Evolutionary conservation across 2,888 invertebrate species (phyloP).

Genomic region (Drosophila setosimentum): DNA sequence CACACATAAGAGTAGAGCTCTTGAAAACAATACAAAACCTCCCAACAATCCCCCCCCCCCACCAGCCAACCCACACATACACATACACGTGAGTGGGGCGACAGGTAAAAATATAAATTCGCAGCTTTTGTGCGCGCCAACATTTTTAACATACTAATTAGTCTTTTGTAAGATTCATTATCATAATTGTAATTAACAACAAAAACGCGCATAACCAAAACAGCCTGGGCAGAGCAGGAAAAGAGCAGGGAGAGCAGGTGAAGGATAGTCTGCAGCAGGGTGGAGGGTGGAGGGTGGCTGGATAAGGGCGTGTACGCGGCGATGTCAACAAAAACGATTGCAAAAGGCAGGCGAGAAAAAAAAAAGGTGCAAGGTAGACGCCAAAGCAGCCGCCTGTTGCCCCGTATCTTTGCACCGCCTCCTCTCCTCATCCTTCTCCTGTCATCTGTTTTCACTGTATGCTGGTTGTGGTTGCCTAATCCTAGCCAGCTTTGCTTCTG

Average conservation of each 20-base stretch:
- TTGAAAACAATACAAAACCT: conserved; percentile 44
- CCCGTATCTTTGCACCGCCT: background rate
- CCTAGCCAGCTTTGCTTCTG: conserved; percentile 25
- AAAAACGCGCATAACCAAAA: conserved; percentile 50
- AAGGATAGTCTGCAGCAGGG: background rate
- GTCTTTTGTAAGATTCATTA: conserved; percentile 80
- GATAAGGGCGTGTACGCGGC: conserved; percentile 33
- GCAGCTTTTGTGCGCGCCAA: conserved; percentile 60
- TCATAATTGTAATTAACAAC: conserved; percentile 80
- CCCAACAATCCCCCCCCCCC: background rate
- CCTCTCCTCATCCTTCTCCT: background rate
- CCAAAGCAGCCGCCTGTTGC: conserved; percentile 20
- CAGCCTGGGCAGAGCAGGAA: background rate
- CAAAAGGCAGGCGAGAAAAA: conserved; percentile 23
- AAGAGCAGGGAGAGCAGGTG: no score
- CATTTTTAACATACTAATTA: conserved; percentile 81
- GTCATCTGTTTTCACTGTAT: background rate
- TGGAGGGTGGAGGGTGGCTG: background rate
- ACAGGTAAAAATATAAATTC: conserved; percentile 60
- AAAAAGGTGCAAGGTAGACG: conserved; percentile 14
- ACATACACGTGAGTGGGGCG: conserved; percentile 29
- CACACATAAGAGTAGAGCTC: conserved; percentile 55
- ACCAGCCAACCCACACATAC: conserved; percentile 10
- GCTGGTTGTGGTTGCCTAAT: conserved; percentile 46
- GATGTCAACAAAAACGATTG: conserved; percentile 60